phyloP scores from a whole-genome alignment of 2,113 vertebrate species.

The Galbula dea region DNA sequence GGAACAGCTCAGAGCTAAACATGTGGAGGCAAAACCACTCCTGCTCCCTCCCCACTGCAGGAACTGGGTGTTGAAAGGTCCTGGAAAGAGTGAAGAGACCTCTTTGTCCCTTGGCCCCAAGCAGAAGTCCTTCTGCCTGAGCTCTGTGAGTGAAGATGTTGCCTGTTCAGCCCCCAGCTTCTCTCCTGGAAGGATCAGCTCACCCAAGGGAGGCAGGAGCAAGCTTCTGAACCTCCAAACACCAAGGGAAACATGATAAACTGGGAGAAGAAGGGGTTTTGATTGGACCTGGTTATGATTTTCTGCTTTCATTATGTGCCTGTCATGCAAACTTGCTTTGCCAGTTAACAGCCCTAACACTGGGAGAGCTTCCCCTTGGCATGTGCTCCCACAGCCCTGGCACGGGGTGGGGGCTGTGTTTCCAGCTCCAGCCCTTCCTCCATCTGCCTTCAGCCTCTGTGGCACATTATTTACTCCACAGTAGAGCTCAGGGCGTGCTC shows the following conservation, averaged over 20 bases:
- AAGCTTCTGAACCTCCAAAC: neutral
- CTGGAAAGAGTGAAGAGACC: neutral
- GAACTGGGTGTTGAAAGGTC: neutral
- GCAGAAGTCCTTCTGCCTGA: neutral
- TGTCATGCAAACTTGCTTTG: neutral
- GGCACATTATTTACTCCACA: rapidly evolving
- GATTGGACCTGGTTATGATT: neutral
- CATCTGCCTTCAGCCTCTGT: neutral
- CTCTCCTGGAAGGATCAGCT: neutral
- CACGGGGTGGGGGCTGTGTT: rapidly evolving
- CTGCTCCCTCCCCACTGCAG: neutral
- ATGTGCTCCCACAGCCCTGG: neutral
- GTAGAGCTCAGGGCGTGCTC: neutral
- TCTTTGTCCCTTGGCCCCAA: rapidly evolving
- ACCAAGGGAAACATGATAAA: neutral
- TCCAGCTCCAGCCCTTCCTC: neutral
- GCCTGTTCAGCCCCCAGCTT: neutral
- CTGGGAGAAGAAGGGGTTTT: neutral
- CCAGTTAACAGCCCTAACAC: neutral
- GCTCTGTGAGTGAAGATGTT: neutral
- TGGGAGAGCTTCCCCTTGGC: neutral
- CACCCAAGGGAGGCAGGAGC: neutral
- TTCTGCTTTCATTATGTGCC: neutral
- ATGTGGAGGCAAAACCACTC: neutral
- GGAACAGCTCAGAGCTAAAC: neutral